Percentiles rank a stretch among this genome's conserved stretches.
Evolutionary conservation across 35 echinoderm and acorn worm genomes (phyloP).

Genomic region (Holothuria glaberrima): DNA sequence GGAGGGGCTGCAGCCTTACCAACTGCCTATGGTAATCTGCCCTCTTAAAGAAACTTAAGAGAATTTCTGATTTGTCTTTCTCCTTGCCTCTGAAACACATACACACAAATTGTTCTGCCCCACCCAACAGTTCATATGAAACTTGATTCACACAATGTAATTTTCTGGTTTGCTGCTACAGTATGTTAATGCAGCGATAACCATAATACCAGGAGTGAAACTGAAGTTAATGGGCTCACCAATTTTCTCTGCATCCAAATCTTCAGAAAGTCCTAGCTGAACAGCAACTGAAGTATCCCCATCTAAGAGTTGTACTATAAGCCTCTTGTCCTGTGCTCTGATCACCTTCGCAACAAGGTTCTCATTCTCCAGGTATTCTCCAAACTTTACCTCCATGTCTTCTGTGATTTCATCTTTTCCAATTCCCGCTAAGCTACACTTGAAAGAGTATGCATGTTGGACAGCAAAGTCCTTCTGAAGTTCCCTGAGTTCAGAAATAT

Average conservation of each 20-base stretch:
- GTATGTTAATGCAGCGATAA: too few species aligned
- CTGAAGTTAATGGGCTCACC: not conserved
- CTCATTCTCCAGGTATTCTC: conserved; percentile 71
- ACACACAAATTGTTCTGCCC: too few species aligned
- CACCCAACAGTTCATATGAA: too few species aligned
- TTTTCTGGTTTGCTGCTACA: not conserved
- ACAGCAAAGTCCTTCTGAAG: conserved; percentile 55
- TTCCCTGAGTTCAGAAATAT: conserved; percentile 46
- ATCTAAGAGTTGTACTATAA: conserved; percentile 45
- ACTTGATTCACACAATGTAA: not conserved
- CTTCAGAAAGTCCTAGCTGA: conserved; percentile 37
- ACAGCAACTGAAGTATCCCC: conserved; percentile 24
- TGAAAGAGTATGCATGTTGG: conserved; percentile 68
- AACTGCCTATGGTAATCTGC: too few species aligned
- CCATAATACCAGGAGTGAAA: not conserved
- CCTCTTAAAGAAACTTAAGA: too few species aligned
- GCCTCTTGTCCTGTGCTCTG: conserved; percentile 53
- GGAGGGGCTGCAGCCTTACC: too few species aligned
- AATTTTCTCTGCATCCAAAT: not conserved
- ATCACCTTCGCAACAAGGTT: conserved; percentile 69
- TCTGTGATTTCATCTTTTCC: conserved; percentile 20
- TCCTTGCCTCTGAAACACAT: too few species aligned
- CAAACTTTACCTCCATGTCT: conserved; percentile 59
- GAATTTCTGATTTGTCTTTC: too few species aligned
- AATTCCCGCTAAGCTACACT: conserved; percentile 74